Percentiles rank a stretch among this genome's conserved stretches.
Conservation (phyloP, 2,797 vertebrate species). For the Lycodopsis pacificus region DNA sequence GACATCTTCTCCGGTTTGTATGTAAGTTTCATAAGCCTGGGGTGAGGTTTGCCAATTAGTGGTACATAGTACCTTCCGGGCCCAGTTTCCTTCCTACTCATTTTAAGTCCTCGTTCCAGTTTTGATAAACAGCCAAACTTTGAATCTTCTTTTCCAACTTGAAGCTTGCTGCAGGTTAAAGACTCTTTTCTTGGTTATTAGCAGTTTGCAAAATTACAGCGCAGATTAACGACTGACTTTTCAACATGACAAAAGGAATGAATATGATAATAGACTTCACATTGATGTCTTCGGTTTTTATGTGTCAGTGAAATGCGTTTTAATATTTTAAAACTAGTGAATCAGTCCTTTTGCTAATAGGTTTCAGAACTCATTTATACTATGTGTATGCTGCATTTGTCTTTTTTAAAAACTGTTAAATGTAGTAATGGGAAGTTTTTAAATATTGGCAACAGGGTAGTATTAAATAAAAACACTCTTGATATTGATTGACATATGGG, state of each 20-base stretch:
- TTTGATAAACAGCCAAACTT: conserved; percentile 20
- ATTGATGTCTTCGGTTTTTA: neutral
- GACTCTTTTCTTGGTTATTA: neutral
- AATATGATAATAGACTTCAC: neutral
- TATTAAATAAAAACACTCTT: neutral
- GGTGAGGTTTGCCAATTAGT: conserved; percentile 60
- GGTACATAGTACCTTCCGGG: conserved; percentile 26
- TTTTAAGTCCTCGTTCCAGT: conserved; percentile 26
- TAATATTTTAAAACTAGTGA: neutral
- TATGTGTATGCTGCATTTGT: neutral
- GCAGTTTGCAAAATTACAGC: neutral
- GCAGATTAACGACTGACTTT: neutral
- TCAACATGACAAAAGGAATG: neutral
- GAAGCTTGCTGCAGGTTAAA: neutral
- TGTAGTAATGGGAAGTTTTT: neutral
- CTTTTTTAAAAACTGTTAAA: neutral
- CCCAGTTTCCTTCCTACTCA: conserved; percentile 17
- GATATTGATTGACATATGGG: neutral
- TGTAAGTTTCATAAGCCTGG: conserved; percentile 37
- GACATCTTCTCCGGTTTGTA: conserved; percentile 24
- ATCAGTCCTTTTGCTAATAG: neutral
- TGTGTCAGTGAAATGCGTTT: neutral
- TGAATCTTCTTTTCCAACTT: neutral
- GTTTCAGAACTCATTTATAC: neutral
- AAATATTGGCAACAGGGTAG: neutral